Evolutionary conservation across 2,797 vertebrate genomes (phyloP).

Genomic region (Caiman crocodilus): DNA sequence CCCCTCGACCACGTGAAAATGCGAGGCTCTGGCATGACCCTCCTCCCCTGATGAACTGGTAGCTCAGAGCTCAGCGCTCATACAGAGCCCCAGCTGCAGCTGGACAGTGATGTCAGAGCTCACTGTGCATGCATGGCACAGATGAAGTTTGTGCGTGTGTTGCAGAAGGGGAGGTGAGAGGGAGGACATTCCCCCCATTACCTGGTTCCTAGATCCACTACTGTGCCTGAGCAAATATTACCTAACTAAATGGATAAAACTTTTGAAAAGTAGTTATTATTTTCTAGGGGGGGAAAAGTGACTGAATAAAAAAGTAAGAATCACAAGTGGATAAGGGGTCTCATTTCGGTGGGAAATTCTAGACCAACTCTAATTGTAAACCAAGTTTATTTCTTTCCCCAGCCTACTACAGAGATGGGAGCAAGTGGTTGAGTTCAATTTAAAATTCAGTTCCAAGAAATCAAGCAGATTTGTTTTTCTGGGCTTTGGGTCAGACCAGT

Average conservation of each 20-base stretch:
- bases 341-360: background rate
- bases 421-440: background rate
- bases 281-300: background rate
- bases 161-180: too few relatives aligned
- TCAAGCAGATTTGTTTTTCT: background rate
- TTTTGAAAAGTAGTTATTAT: background rate
- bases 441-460: background rate
- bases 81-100: too few relatives aligned
- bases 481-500: conserved; percentile 14
- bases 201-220: too few relatives aligned
- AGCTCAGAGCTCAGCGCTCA: too few relatives aligned
- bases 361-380: background rate
- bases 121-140: too few relatives aligned
- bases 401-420: background rate
- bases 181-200: too few relatives aligned
- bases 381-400: background rate
- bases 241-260: background rate
- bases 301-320: background rate
- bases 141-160: too few relatives aligned
- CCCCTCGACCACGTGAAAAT: too few relatives aligned
- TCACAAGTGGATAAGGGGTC: background rate
- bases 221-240: background rate
- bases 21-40: too few relatives aligned
- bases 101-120: too few relatives aligned
- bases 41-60: too few relatives aligned